Percentiles rank a stretch among this genome's conserved stretches.
Conservation (phyloP, 2,113 vertebrate species). For the Lophochroa leadbeateri region DNA sequence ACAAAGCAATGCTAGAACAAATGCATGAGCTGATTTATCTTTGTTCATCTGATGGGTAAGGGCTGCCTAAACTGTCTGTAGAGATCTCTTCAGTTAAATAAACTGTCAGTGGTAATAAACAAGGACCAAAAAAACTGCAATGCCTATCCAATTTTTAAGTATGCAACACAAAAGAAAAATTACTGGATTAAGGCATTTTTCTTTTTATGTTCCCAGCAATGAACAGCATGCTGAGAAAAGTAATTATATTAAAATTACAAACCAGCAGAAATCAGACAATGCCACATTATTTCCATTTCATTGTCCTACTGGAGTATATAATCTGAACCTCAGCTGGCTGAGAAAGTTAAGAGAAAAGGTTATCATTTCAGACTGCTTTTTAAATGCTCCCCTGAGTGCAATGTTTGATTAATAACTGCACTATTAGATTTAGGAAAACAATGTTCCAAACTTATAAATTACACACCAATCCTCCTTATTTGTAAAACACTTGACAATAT, state of each 20-base stretch:
- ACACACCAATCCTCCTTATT: neutral
- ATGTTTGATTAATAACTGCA: neutral
- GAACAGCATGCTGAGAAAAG: constrained; percentile 50
- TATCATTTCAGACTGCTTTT: neutral
- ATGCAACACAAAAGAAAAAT: constrained; percentile 19
- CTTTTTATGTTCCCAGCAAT: constrained; percentile 26
- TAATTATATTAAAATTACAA: constrained; percentile 49
- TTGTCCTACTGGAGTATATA: neutral
- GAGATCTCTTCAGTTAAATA: constrained; percentile 1
- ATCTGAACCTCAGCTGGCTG: neutral
- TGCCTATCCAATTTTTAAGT: constrained; percentile 23
- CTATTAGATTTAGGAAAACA: neutral
- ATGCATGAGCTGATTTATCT: neutral
- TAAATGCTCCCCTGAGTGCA: neutral
- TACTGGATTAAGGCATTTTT: neutral
- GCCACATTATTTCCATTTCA: constrained; percentile 4
- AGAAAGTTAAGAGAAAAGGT: neutral
- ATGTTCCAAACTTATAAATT: neutral
- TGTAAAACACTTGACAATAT: neutral
- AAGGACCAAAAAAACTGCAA: neutral
- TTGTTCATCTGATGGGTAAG: neutral
- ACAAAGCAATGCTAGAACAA: neutral
- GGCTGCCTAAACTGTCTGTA: neutral
- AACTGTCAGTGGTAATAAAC: neutral
- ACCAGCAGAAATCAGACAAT: neutral